A percentile compares a stretch with the other conserved stretches of the same genome.
These are phyloP conservation scores for Megaceryle alcyon DNA, from an alignment of 2,797 vertebrate genomes.

Conservation along the genomic window DNA sequence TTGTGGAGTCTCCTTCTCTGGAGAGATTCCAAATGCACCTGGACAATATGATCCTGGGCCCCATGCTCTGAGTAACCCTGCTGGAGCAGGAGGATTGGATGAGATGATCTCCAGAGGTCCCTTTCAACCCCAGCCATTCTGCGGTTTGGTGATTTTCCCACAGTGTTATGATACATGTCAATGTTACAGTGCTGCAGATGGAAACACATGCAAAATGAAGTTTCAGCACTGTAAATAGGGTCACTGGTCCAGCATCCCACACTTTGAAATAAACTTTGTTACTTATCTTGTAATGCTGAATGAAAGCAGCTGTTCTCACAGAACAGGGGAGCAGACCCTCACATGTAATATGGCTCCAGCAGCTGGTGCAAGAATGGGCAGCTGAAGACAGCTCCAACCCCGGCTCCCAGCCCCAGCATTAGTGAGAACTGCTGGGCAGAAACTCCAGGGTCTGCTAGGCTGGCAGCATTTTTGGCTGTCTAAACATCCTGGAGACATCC, in stretches of 20 bases:
- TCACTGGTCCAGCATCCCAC: background rate
- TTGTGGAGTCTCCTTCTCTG: background rate
- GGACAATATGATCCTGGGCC: background rate
- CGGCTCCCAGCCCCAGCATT: background rate
- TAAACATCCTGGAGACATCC: background rate
- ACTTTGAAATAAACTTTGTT: background rate
- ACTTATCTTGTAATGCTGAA: background rate
- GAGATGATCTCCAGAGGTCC: background rate
- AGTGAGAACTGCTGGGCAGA: background rate
- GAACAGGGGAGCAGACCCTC: background rate
- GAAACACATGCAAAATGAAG: background rate
- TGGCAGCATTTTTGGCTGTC: background rate
- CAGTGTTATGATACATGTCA: fast-evolving
- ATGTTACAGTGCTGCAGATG: background rate
- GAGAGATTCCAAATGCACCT: background rate
- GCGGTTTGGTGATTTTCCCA: background rate
- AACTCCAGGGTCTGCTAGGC: background rate
- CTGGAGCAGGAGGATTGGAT: background rate
- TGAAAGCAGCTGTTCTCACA: background rate
- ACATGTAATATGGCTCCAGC: background rate
- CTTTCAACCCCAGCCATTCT: background rate
- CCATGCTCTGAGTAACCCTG: background rate
- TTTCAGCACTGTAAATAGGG: background rate
- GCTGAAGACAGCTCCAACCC: too few species aligned
- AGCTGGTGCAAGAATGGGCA: background rate